These are phyloP conservation scores for Paraplagusia blochii DNA, from an alignment of 2,113 vertebrate species.

Conservation along the genomic window DNA sequence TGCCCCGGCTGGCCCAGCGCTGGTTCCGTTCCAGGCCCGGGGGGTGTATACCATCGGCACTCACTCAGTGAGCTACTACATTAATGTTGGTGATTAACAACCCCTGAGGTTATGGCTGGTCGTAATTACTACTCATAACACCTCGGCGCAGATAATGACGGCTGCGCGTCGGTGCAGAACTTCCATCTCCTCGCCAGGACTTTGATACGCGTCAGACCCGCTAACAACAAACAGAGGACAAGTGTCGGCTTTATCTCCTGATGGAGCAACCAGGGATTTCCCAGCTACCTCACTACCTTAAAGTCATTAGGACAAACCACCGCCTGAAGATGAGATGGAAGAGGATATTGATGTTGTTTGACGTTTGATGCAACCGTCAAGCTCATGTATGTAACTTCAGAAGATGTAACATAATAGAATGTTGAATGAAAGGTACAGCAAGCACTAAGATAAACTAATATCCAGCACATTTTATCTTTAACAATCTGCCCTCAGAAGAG, in stretches of 20 bases:
- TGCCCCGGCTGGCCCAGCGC: conserved; percentile 27
- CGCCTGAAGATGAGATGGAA: conserved; percentile 10
- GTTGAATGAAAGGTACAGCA: not conserved
- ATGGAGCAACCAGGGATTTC: conserved; percentile 49
- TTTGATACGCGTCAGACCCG: conserved; percentile 30
- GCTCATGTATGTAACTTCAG: not conserved
- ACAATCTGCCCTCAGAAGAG: not conserved
- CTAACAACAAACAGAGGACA: conserved; percentile 31
- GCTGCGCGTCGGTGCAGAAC: conserved; percentile 29
- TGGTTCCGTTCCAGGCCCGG: conserved; percentile 49
- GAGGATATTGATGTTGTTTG: not conserved
- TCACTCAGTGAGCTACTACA: conserved; percentile 44
- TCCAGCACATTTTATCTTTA: not conserved
- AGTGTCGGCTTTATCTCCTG: conserved; percentile 24
- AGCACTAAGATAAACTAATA: not conserved
- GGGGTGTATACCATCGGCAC: conserved; percentile 41
- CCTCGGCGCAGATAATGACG: conserved; percentile 30
- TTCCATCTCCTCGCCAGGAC: conserved; percentile 25
- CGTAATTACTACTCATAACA: conserved; percentile 41
- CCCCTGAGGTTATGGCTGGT: conserved; percentile 48
- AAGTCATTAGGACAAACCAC: conserved; percentile 31
- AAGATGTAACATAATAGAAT: not conserved
- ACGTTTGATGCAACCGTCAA: conserved; percentile 4
- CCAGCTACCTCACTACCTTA: conserved; percentile 19
- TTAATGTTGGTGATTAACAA: conserved; percentile 61